Conservation (phyloP, 2,888 invertebrate species). For the Tanypteryx hageni region DNA sequence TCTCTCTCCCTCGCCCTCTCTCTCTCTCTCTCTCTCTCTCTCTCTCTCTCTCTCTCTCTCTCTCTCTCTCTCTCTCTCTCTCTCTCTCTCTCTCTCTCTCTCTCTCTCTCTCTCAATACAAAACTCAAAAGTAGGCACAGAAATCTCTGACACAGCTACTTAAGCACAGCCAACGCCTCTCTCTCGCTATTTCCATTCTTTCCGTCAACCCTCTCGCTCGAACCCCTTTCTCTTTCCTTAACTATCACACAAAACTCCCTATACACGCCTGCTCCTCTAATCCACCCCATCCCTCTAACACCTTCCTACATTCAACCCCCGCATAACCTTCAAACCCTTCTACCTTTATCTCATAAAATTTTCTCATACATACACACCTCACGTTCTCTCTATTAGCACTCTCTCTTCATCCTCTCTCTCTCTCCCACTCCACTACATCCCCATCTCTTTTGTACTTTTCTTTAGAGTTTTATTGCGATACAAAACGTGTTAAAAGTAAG, state of each 20-base stretch:
- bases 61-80: not conserved
- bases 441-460: too few species aligned
- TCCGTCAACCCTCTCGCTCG: not conserved
- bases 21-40: too few species aligned
- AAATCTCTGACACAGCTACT: too few species aligned
- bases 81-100: not conserved
- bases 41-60: not conserved
- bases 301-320: not conserved
- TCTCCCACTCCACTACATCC: too few species aligned
- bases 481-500: too few species aligned
- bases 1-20: not conserved
- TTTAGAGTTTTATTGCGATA: too few species aligned
- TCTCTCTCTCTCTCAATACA: too few species aligned
- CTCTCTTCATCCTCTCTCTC: not conserved
- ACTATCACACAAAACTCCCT: not conserved
- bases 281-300: not conserved
- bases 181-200: not conserved
- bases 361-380: not conserved
- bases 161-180: not conserved
- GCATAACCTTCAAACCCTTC: not conserved
- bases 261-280: not conserved
- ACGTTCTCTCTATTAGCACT: not conserved
- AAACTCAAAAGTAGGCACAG: too few species aligned
- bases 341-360: not conserved
- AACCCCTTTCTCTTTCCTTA: not conserved